Percentiles rank a stretch among this genome's conserved stretches.
These are phyloP conservation scores for Trichacis sp. DNA, from an alignment of 2,888 invertebrate genomes.

Conservation along the genomic window DNA sequence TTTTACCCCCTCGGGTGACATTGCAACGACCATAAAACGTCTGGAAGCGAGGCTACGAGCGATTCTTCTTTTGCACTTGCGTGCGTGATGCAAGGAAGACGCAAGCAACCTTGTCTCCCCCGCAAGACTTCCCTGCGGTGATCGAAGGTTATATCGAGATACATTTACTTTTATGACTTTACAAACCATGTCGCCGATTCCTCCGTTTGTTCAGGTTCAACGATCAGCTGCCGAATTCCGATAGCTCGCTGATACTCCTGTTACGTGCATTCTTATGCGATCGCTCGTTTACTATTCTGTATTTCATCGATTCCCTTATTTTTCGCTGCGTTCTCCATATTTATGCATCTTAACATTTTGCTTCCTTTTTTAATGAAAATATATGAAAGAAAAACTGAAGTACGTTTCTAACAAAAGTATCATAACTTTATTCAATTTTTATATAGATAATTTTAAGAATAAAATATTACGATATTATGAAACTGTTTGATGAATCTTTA, in stretches of 20 bases:
- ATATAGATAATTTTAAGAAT: too few relatives aligned
- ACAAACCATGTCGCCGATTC: conserved; percentile 51
- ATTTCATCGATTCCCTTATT: not conserved
- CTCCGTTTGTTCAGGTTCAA: conserved; percentile 53
- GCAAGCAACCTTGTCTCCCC: conserved; percentile 18
- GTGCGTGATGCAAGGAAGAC: conserved; percentile 10
- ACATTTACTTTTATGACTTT: conserved; percentile 54
- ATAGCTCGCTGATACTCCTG: conserved; percentile 13
- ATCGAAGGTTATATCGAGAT: conserved; percentile 18
- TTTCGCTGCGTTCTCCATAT: not conserved
- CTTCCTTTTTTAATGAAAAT: too few relatives aligned
- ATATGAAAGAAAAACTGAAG: too few relatives aligned
- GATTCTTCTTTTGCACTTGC: conserved; percentile 10
- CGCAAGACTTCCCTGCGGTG: not conserved
- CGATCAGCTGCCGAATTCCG: conserved; percentile 48
- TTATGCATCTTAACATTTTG: too few relatives aligned
- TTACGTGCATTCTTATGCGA: not conserved
- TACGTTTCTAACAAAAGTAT: too few relatives aligned
- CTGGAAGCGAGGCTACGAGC: not conserved
- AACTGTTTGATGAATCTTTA: too few relatives aligned
- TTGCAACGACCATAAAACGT: conserved; percentile 14
- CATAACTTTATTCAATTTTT: too few relatives aligned
- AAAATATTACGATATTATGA: too few relatives aligned
- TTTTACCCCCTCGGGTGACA: conserved; percentile 12
- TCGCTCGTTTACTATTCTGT: not conserved